These are phyloP conservation scores for Drosophila borborema DNA, from an alignment of 2,888 invertebrate genomes.

Conservation along the genomic window DNA sequence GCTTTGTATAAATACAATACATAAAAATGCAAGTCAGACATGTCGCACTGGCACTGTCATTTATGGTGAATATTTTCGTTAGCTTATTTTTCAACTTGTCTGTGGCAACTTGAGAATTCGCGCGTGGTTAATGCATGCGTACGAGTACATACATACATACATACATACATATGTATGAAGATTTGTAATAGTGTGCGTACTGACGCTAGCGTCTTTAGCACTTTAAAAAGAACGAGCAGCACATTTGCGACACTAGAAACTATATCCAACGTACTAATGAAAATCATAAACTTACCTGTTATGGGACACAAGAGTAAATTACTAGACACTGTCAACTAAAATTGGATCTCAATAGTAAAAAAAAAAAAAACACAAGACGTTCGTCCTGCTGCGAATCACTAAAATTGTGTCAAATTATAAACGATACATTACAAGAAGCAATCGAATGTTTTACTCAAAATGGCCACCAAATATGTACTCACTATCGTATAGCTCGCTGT, in stretches of 20 bases:
- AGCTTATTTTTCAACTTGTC: slow-evolving; percentile 18
- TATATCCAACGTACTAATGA: not conserved
- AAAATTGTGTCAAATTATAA: slow-evolving; percentile 13
- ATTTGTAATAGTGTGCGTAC: slow-evolving; percentile 17
- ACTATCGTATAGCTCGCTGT: slow-evolving; percentile 3
- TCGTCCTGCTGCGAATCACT: slow-evolving; percentile 22
- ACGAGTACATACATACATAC: slow-evolving; percentile 1
- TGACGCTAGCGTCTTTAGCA: slow-evolving; percentile 40
- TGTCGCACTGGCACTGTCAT: not conserved
- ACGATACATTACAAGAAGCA: slow-evolving; percentile 13
- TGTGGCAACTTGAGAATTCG: slow-evolving; percentile 26
- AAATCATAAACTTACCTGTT: slow-evolving; percentile 28
- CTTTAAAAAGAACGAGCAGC: slow-evolving; percentile 4
- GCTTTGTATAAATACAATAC: not conserved
- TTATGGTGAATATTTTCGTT: not conserved
- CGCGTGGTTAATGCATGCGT: slow-evolving; percentile 37
- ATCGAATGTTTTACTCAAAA: slow-evolving; percentile 39
- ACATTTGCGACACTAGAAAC: not conserved
- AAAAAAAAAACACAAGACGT: slow-evolving; percentile 19
- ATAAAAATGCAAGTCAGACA: not conserved
- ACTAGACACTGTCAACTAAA: slow-evolving; percentile 11
- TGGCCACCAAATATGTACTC: slow-evolving; percentile 8
- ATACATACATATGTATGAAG: not conserved
- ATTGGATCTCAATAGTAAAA: slow-evolving; percentile 5
- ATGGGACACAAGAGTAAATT: slow-evolving; percentile 16